Base-by-base conservation (phyloP, 2,797 vertebrate species). In the Champsocephalus gunnari region DNA sequence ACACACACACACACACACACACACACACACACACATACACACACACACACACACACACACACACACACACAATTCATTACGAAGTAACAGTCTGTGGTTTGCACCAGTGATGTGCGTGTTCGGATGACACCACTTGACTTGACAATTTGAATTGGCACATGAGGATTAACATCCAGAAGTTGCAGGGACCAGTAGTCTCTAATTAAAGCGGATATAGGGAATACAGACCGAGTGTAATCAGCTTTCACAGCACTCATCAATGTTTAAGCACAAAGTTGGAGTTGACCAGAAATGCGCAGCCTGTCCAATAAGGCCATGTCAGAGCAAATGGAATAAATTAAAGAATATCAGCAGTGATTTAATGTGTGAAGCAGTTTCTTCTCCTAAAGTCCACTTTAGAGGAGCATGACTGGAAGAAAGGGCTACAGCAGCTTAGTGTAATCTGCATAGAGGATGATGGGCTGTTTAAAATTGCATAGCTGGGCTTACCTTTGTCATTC, bases 391-490 rank as follows among this genome's bases (percentile, higher is more conserved):
- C 88, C 89, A 87, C 85, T 88, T 87, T 54, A 87, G 75, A 81
- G 19, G 64, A 78, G 70, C 71, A 73, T 69, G 2, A 24, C 55
- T 62, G 73, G 77, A 83, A 89, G 80, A 87, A 91, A 87, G 77
- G 77, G 75, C 81, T 75, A 86, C 84, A 85, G 74, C 78, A 56
- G 92, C 78, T 91, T 91, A 90, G 83, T 81, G 81, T 89, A 89
- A 88, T 86, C 87, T 92, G 83, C 83, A 80, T 81, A 82, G 66
- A 78, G 14, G 50, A 90, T 80, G 77, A 89, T 77, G 78, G 76
- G 79, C 83, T 86, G 77, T 90, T 92, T 92, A 90, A 91, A 90
- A 86, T 88, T 88, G 83, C 83, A 92, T 90, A 51, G 81, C 75
- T 60, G 77, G 76, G 80, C 85, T 85, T 92, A 92, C 91, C 90